Evolutionary conservation across 1,140 invertebrate genomes (phyloP).

Genomic region (Drosophila tsacasi): DNA sequence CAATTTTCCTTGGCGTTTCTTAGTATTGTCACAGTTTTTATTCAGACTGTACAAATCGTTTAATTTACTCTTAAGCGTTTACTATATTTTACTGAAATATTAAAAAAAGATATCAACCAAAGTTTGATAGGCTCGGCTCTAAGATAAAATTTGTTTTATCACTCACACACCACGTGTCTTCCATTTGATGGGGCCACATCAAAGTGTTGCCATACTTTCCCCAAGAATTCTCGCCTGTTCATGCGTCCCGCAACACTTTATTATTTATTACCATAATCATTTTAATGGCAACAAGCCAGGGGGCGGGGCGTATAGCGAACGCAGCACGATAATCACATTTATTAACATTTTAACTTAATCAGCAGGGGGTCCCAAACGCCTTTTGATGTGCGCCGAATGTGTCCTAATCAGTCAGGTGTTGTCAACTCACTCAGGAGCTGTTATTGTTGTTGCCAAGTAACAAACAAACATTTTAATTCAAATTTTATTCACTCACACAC

Average conservation of each 20-base stretch:
- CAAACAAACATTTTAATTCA: slow-evolving; percentile 60
- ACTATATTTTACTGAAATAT: neutral
- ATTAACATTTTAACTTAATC: slow-evolving; percentile 78
- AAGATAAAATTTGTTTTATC: slow-evolving; percentile 5
- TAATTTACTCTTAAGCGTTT: neutral
- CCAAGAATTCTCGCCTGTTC: slow-evolving; percentile 12
- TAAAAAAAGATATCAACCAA: too few relatives aligned
- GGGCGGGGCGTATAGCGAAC: slow-evolving; percentile 27
- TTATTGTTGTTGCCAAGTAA: slow-evolving; percentile 31
- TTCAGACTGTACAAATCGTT: too few relatives aligned
- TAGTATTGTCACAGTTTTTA: too few relatives aligned
- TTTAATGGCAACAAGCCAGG: slow-evolving; percentile 62
- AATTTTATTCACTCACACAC: slow-evolving; percentile 37
- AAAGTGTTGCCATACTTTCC: slow-evolving; percentile 23
- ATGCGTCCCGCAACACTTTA: slow-evolving; percentile 51
- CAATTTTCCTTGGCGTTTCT: too few relatives aligned
- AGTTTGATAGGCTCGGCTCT: neutral
- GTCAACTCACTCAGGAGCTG: slow-evolving; percentile 13
- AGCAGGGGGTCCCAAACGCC: slow-evolving; percentile 25
- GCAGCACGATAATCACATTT: slow-evolving; percentile 70
- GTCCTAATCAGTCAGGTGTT: slow-evolving; percentile 46
- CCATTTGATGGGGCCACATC: slow-evolving; percentile 25
- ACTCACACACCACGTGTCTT: slow-evolving; percentile 45
- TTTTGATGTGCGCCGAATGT: slow-evolving; percentile 41
- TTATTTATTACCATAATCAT: slow-evolving; percentile 78